Evolutionary conservation across 2,797 vertebrate species (phyloP).

Genomic region (Chrysocyon brachyurus): DNA sequence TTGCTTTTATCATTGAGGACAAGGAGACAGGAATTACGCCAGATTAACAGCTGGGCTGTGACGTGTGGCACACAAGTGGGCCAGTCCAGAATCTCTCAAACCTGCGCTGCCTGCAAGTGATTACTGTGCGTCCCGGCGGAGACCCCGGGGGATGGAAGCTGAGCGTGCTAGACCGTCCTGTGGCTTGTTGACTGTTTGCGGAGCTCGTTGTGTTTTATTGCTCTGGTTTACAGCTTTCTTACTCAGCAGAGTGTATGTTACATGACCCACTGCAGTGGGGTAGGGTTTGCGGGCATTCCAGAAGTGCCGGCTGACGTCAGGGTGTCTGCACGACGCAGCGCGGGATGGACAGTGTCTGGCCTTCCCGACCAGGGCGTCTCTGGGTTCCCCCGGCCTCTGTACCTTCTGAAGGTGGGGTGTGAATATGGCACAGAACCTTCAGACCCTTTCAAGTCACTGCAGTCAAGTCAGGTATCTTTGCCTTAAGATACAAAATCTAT

Average conservation of each 20-base stretch:
- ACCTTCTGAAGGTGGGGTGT: not conserved
- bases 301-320: not conserved
- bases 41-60: not conserved
- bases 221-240: constrained; percentile 36
- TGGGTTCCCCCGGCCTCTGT: fast-evolving
- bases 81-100: not conserved
- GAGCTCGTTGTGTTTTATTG: not conserved
- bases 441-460: too few relatives aligned
- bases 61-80: not conserved
- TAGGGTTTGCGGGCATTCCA: not conserved
- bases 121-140: not conserved
- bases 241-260: constrained; percentile 54
- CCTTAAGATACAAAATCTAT: fast-evolving
- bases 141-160: not conserved
- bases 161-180: not conserved
- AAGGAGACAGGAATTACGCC: not conserved
- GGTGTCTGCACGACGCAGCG: fast-evolving
- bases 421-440: not conserved
- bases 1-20: not conserved
- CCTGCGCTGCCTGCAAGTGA: not conserved
- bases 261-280: not conserved
- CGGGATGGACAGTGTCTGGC: not conserved
- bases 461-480: not conserved
- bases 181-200: constrained; percentile 54
- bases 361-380: not conserved